Evolutionary conservation across 2,113 vertebrate species (phyloP).

Genomic region (Coreoperca whiteheadi): DNA sequence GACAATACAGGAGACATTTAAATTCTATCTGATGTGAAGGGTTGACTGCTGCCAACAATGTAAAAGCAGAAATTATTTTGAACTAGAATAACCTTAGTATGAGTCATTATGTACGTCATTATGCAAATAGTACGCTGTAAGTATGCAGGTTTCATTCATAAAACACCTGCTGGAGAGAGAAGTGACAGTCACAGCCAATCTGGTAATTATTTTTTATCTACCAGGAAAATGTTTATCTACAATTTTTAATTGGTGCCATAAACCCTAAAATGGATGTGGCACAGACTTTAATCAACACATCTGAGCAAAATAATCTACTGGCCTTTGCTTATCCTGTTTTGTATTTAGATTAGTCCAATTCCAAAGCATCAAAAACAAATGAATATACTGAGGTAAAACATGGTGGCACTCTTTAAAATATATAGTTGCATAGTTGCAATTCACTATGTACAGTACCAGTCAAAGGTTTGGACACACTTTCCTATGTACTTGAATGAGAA

Average conservation of each 20-base stretch:
- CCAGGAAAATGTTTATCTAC: not conserved
- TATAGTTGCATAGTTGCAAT: too few relatives aligned
- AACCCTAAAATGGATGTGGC: not conserved
- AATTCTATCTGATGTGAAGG: not conserved
- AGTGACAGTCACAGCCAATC: not conserved
- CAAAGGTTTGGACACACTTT: too few relatives aligned
- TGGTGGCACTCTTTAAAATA: too few relatives aligned
- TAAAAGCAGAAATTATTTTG: not conserved
- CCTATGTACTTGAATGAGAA: too few relatives aligned
- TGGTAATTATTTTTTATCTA: not conserved
- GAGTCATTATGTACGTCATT: not conserved
- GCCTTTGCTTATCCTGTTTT: not conserved
- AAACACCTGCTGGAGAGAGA: not conserved
- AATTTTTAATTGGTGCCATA: not conserved
- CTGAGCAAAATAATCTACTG: not conserved
- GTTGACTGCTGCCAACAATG: not conserved
- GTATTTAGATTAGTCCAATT: not conserved
- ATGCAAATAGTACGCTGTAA: not conserved
- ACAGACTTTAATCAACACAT: not conserved
- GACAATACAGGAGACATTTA: not conserved
- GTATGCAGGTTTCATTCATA: not conserved
- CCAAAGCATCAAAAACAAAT: not conserved
- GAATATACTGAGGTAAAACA: not conserved
- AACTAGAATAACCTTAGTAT: not conserved
- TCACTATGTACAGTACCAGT: too few relatives aligned